phyloP scores from a whole-genome alignment of 37 sponge, comb jelly and placozoan species.

The Cladorhizidae sp. region DNA sequence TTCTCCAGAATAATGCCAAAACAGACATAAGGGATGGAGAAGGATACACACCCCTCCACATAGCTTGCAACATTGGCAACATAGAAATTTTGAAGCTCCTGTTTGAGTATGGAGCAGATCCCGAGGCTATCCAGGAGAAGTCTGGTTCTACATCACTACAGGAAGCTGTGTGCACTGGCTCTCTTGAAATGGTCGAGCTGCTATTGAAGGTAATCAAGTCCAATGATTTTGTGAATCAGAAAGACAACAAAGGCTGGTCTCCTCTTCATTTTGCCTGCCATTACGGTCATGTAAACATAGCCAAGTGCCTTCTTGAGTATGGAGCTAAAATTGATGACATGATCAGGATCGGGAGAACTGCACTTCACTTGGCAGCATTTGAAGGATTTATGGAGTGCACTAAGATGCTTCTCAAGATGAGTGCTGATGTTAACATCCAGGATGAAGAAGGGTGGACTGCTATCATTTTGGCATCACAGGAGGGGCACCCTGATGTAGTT shows the following conservation, averaged over 20 bases:
- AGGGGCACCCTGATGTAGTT: slow-evolving; percentile 72
- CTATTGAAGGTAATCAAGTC: slow-evolving; percentile 39
- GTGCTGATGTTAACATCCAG: slow-evolving; percentile 63
- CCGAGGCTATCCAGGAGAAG: slow-evolving; percentile 33
- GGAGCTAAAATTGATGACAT: slow-evolving; percentile 57
- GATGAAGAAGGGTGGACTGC: slow-evolving; percentile 85
- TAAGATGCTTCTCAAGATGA: slow-evolving; percentile 47
- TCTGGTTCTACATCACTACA: slow-evolving; percentile 72
- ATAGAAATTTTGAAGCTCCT: slow-evolving; percentile 60
- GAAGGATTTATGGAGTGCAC: slow-evolving; percentile 77
- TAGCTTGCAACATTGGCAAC: slow-evolving; percentile 72
- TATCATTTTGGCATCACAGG: slow-evolving; percentile 76
- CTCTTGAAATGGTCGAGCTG: slow-evolving; percentile 58
- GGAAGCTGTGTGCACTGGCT: slow-evolving; percentile 74
- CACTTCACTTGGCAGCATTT: slow-evolving; percentile 83
- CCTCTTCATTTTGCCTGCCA: slow-evolving; percentile 86
- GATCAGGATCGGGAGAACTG: slow-evolving; percentile 75
- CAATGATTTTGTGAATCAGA: slow-evolving; percentile 29
- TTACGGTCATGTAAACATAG: slow-evolving; percentile 58
- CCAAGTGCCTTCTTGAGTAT: slow-evolving; percentile 46
- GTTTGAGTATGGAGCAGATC: slow-evolving; percentile 59
- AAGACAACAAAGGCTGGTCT: slow-evolving; percentile 76
- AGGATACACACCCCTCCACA: slow-evolving; percentile 70
- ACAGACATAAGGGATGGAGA: slow-evolving; percentile 63
- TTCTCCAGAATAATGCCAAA: slow-evolving; percentile 62